Percentiles rank a stretch among this genome's conserved stretches.
Evolutionary conservation across 1,140 invertebrate genomes (phyloP).

Genomic region (Panonychus citri): DNA sequence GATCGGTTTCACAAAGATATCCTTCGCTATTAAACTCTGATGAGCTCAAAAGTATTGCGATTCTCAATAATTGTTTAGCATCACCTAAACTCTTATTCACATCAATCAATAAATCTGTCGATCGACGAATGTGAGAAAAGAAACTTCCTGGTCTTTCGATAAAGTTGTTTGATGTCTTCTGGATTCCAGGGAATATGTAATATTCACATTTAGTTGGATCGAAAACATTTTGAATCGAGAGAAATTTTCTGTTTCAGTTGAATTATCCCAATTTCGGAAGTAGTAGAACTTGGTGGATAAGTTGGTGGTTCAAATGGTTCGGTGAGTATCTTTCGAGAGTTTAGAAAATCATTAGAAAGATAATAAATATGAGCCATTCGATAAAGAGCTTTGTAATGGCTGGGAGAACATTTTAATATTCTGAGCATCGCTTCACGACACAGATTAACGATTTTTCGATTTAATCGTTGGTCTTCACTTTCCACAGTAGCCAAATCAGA

Average conservation of each 20-base stretch:
- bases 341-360: conserved; percentile 30
- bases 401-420: conserved; percentile 56
- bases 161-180: conserved; percentile 66
- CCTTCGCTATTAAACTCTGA: conserved; percentile 51
- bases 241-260: not conserved
- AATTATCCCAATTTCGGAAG: too few relatives aligned
- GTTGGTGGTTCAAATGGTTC: conserved; percentile 30
- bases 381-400: conserved; percentile 80
- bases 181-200: conserved; percentile 82
- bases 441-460: conserved; percentile 25
- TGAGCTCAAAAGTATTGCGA: conserved; percentile 49
- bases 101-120: conserved; percentile 51
- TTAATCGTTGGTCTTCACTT: not conserved
- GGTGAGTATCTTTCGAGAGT: conserved; percentile 1
- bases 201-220: conserved; percentile 15
- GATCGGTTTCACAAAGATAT: conserved; percentile 15
- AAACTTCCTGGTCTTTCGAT: conserved; percentile 77
- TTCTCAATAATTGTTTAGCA: conserved; percentile 42
- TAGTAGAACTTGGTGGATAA: too few relatives aligned
- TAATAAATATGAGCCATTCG: conserved; percentile 60
- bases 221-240: not conserved
- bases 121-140: conserved; percentile 64
- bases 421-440: conserved; percentile 56
- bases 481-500: conserved; percentile 12
- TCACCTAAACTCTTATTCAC: conserved; percentile 52